These are phyloP conservation scores for Phaenicophaeus curvirostris DNA, from an alignment of 2,797 vertebrate genomes.

Conservation along the genomic window DNA sequence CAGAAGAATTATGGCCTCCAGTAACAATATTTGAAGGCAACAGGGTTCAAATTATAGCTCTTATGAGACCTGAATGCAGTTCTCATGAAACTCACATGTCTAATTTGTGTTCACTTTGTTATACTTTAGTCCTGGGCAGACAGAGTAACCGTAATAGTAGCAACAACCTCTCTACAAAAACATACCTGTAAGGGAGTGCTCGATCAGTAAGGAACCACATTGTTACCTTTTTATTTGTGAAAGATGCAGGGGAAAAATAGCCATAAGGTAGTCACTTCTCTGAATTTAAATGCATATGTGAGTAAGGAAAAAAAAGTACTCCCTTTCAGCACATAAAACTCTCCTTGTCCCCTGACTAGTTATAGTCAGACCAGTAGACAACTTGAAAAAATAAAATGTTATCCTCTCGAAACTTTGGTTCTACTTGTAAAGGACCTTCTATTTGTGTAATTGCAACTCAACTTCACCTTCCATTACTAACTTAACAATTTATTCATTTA, in stretches of 20 bases:
- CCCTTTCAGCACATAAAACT: neutral
- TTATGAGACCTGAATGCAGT: neutral
- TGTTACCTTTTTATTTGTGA: neutral
- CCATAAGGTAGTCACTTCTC: neutral
- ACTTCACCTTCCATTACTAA: neutral
- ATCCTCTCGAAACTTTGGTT: neutral
- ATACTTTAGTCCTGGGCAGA: neutral
- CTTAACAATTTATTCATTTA: neutral
- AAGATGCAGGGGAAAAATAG: neutral
- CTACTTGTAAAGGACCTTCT: neutral
- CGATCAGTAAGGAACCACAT: neutral
- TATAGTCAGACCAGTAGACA: neutral
- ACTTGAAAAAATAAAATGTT: neutral
- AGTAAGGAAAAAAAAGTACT: neutral
- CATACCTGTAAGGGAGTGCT: neutral
- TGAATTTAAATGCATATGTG: neutral
- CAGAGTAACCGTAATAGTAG: neutral
- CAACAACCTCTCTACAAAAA: neutral
- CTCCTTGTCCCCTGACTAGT: neutral
- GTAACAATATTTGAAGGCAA: neutral
- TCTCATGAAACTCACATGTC: neutral
- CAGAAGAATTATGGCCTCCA: slow-evolving; percentile 9
- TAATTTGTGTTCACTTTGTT: slow-evolving; percentile 22
- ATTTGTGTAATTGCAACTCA: neutral
- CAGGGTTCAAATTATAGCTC: slow-evolving; percentile 12